Conservation (phyloP, 2,797 vertebrate genomes). For the Premnoplex brunnescens region DNA sequence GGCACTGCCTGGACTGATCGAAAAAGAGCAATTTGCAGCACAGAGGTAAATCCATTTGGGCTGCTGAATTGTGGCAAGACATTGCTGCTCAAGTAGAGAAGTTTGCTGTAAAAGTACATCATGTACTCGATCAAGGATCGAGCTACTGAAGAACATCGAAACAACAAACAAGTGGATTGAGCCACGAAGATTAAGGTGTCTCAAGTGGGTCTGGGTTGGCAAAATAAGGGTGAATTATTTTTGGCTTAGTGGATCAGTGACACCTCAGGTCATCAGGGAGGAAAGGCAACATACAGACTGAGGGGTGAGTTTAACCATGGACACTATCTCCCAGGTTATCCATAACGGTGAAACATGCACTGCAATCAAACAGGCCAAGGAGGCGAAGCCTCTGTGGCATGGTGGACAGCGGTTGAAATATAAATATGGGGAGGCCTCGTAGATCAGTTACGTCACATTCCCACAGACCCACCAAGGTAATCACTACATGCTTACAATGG, state of each 20-base stretch:
- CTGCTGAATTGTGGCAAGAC: not conserved
- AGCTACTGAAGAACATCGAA: not conserved
- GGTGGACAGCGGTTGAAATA: not conserved
- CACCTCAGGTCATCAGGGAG: not conserved
- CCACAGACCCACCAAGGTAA: not conserved
- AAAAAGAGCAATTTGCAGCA: rapidly evolving
- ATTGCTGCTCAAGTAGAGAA: not conserved
- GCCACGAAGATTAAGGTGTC: not conserved
- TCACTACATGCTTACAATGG: rapidly evolving
- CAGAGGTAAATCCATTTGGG: not conserved
- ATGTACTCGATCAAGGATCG: too few species aligned
- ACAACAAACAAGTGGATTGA: rapidly evolving
- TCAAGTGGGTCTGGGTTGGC: not conserved
- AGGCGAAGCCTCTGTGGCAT: not conserved
- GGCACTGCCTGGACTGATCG: not conserved
- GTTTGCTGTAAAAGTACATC: not conserved
- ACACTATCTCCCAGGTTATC: not conserved
- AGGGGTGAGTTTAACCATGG: not conserved
- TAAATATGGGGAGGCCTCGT: too few species aligned
- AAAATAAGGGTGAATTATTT: not conserved
- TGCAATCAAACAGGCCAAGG: not conserved
- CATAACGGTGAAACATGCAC: not conserved
- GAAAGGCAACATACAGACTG: rapidly evolving
- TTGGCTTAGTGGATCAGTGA: not conserved
- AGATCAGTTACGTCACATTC: not conserved